Percentiles rank a stretch among this genome's conserved stretches.
phyloP scores from a whole-genome alignment of 2,888 invertebrate genomes.

The Sericinus montela region DNA sequence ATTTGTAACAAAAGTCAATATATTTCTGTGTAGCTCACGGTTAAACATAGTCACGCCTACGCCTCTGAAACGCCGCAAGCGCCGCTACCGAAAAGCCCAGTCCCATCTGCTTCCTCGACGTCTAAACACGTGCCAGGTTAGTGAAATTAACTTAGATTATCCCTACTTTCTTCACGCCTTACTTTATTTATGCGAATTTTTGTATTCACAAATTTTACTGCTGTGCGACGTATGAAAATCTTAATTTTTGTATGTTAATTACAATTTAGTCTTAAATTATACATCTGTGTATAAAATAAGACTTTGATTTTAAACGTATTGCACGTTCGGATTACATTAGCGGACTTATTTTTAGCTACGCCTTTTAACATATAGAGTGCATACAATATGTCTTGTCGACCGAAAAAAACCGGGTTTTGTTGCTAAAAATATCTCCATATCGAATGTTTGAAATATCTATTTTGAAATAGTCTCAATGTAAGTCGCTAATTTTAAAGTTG shows the following conservation, averaged over 20 bases:
- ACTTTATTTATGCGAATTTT: slow-evolving; percentile 53
- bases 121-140: slow-evolving; percentile 69
- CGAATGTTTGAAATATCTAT: slow-evolving; percentile 77
- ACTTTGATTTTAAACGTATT: slow-evolving; percentile 4
- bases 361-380: slow-evolving; percentile 56
- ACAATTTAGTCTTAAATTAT: slow-evolving; percentile 25
- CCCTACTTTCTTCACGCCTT: slow-evolving; percentile 24
- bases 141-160: slow-evolving; percentile 37
- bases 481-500: slow-evolving; percentile 33
- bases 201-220: slow-evolving; percentile 24
- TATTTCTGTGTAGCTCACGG: slow-evolving; percentile 74
- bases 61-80: slow-evolving; percentile 44
- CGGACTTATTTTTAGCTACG: slow-evolving; percentile 57
- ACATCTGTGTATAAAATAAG: slow-evolving; percentile 13
- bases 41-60: slow-evolving; percentile 76
- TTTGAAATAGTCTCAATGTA: slow-evolving; percentile 57
- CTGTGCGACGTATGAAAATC: slow-evolving; percentile 44
- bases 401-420: slow-evolving; percentile 71
- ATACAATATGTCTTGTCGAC: slow-evolving; percentile 65
- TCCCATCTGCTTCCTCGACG: slow-evolving; percentile 64
- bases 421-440: slow-evolving; percentile 75
- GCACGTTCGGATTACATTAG: slow-evolving; percentile 40
- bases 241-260: slow-evolving; percentile 22
- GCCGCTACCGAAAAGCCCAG: slow-evolving; percentile 50
- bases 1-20: slow-evolving; percentile 71